Conservation (phyloP, 2,113 vertebrate species). For the Xiphophorus couchianus region DNA sequence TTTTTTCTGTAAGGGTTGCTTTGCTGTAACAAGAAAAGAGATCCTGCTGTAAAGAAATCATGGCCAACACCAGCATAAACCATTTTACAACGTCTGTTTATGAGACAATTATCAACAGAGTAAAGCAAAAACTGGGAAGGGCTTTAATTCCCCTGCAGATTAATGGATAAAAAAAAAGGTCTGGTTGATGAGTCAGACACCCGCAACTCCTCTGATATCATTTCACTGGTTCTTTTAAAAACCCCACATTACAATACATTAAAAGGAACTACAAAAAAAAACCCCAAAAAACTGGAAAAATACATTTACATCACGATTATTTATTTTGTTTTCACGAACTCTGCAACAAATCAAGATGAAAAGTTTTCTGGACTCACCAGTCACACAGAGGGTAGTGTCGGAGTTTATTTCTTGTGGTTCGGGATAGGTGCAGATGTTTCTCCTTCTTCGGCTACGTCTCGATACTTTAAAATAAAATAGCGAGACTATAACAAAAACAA, state of each 20-base stretch:
- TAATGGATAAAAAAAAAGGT: background rate
- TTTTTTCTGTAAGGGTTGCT: constrained; percentile 43
- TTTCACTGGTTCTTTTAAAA: background rate
- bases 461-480: constrained; percentile 38
- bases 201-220: background rate
- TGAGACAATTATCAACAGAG: background rate
- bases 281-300: background rate
- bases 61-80: background rate
- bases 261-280: background rate
- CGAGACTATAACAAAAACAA: background rate
- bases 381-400: constrained; percentile 6
- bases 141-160: background rate
- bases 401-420: constrained; percentile 29
- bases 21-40: constrained; percentile 37
- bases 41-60: background rate
- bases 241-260: background rate
- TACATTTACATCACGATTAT: background rate
- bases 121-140: background rate
- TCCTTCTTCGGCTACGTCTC: constrained; percentile 52
- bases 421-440: background rate
- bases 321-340: background rate
- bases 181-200: background rate
- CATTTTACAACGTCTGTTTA: background rate
- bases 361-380: constrained; percentile 30
- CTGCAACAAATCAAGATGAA: background rate